A percentile compares a stretch with the other conserved stretches of the same genome.
Conservation (phyloP, 2,113 vertebrate species). For the Notiomystis cincta region DNA sequence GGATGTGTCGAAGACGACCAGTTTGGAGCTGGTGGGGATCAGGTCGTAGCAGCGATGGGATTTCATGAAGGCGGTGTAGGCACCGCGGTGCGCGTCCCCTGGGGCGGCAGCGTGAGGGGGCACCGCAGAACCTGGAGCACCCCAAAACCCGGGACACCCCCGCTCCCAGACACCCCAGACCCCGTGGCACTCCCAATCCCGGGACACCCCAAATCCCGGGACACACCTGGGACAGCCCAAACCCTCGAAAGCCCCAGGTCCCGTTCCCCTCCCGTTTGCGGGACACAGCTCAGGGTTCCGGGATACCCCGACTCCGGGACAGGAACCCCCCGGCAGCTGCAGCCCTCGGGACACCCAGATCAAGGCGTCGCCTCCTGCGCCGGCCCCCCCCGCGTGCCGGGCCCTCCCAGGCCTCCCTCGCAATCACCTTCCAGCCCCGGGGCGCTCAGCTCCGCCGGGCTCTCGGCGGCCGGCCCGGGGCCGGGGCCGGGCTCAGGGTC, state of each 20-base stretch:
- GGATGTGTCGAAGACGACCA: constrained; percentile 97
- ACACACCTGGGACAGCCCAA: no score
- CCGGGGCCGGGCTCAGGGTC: not conserved
- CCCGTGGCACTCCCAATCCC: not conserved
- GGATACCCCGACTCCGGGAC: not conserved
- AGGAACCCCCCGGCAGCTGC: rapidly evolving
- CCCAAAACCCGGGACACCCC: not conserved
- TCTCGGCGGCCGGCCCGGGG: not conserved
- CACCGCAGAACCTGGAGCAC: not conserved
- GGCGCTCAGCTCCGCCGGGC: not conserved
- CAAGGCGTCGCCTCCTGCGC: not conserved
- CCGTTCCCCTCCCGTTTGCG: not conserved
- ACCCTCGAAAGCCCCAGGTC: no score
- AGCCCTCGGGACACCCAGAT: not conserved
- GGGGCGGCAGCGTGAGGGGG: not conserved
- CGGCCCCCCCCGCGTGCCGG: not conserved
- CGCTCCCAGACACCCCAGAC: no score
- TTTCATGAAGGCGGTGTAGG: constrained; percentile 95
- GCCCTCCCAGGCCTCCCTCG: not conserved
- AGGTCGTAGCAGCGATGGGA: constrained; percentile 96
- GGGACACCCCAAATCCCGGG: not conserved
- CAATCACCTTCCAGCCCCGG: constrained; percentile 38
- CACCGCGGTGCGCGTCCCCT: constrained; percentile 77
- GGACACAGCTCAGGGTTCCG: not conserved
- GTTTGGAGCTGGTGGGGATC: constrained; percentile 95